A percentile compares a stretch with the other conserved stretches of the same genome.
phyloP scores from a whole-genome alignment of 2,113 vertebrate genomes.

The Cromileptes altivelis region DNA sequence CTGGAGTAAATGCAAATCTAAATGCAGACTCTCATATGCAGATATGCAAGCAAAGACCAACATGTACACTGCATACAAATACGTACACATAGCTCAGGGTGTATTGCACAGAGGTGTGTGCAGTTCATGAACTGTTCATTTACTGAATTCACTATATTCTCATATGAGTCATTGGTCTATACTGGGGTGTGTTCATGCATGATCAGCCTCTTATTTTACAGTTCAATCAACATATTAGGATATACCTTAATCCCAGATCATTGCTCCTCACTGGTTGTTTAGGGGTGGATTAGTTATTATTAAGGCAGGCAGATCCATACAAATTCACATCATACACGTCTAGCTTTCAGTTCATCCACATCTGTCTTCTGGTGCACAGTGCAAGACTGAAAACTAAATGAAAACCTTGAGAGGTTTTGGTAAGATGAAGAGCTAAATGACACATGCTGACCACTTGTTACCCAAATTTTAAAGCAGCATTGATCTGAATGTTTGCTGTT shows the following conservation, averaged over 20 bases:
- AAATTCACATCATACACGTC: slow-evolving; percentile 16
- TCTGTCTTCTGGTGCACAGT: background rate
- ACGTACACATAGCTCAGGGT: background rate
- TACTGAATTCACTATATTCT: slow-evolving; percentile 3
- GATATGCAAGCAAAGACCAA: slow-evolving; percentile 31
- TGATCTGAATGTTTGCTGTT: background rate
- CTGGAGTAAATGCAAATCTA: slow-evolving; percentile 60
- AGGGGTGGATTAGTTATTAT: slow-evolving; percentile 29
- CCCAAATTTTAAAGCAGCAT: background rate
- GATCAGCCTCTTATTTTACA: slow-evolving; percentile 26
- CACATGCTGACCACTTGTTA: background rate
- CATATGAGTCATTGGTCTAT: slow-evolving; percentile 7
- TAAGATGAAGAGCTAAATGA: background rate
- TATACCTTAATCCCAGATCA: slow-evolving; percentile 35
- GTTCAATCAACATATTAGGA: slow-evolving; percentile 29
- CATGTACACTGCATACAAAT: slow-evolving; percentile 13
- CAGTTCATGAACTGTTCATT: slow-evolving; percentile 25
- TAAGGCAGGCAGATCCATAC: slow-evolving; percentile 32
- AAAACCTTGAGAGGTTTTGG: background rate
- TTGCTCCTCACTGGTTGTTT: slow-evolving; percentile 7
- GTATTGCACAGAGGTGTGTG: background rate
- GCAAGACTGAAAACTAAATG: background rate
- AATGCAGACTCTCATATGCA: slow-evolving; percentile 27
- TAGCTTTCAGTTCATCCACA: background rate
- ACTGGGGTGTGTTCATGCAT: slow-evolving; percentile 25